phyloP scores from a whole-genome alignment of 1,140 invertebrate species.

The Drosophila funebris region DNA sequence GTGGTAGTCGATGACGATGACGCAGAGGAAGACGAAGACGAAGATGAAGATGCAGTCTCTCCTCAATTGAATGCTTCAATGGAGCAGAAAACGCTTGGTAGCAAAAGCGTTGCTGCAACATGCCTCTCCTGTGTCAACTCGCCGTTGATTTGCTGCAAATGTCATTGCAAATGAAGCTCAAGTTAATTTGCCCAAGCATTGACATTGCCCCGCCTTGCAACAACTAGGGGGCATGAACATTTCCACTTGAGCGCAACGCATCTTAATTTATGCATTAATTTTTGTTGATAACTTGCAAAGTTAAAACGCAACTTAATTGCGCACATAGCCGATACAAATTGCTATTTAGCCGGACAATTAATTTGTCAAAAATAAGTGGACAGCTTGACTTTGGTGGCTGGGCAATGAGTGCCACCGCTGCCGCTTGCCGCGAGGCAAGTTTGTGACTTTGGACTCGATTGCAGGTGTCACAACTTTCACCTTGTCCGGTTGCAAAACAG shows the following conservation, averaged over 20 bases:
- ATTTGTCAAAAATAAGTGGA: conserved; percentile 66
- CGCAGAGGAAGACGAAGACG: not conserved
- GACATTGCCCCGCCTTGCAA: conserved; percentile 27
- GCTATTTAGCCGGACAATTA: conserved; percentile 72
- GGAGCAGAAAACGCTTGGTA: conserved; percentile 74
- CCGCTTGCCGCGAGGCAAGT: conserved; percentile 3
- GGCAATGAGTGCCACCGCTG: not conserved
- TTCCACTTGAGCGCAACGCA: conserved; percentile 52
- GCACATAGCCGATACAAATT: conserved; percentile 40
- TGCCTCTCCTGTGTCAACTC: conserved; percentile 24
- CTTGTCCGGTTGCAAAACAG: conserved; percentile 68
- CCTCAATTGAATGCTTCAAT: conserved; percentile 78
- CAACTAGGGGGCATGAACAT: conserved; percentile 13
- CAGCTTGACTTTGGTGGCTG: conserved; percentile 8
- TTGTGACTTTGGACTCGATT: conserved; percentile 36
- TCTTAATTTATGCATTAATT: conserved; percentile 62
- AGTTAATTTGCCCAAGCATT: conserved; percentile 65
- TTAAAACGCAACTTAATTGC: conserved; percentile 51
- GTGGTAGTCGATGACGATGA: too few relatives aligned
- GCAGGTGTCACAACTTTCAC: conserved; percentile 78
- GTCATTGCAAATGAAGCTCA: conserved; percentile 60
- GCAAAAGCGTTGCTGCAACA: conserved; percentile 18
- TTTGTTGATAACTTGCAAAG: conserved; percentile 47
- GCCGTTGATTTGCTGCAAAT: conserved; percentile 42
- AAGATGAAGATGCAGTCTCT: conserved; percentile 28